A percentile compares a stretch with the other conserved stretches of the same genome.
These are phyloP conservation scores for Odontomachus brunneus DNA, from an alignment of 1,140 invertebrate genomes.

Conservation along the genomic window DNA sequence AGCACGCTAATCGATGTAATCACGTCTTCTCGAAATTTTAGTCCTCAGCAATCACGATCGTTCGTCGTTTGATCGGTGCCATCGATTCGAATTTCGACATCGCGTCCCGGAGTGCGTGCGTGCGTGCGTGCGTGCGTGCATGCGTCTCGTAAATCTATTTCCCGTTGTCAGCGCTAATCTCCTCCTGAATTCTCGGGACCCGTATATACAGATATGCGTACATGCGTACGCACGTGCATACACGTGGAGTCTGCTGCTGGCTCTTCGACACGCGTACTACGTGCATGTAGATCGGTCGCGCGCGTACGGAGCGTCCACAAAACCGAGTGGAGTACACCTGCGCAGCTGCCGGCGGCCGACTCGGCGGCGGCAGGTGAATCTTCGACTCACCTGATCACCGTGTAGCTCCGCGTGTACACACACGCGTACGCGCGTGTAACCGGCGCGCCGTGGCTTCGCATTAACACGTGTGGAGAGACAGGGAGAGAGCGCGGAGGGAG, in stretches of 20 bases:
- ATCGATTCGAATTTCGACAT: neutral
- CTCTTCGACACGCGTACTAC: slow-evolving; percentile 13
- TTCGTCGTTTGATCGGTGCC: too few relatives aligned
- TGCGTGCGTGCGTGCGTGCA: neutral
- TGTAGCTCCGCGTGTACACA: slow-evolving; percentile 62
- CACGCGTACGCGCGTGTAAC: slow-evolving; percentile 67
- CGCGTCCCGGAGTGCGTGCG: neutral
- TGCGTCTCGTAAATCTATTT: slow-evolving; percentile 30
- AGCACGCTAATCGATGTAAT: too few relatives aligned
- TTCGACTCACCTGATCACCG: slow-evolving; percentile 81
- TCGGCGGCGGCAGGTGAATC: slow-evolving; percentile 82
- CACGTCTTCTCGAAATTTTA: too few relatives aligned
- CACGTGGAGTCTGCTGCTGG: too few relatives aligned
- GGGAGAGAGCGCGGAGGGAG: slow-evolving; percentile 14
- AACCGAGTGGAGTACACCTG: slow-evolving; percentile 84
- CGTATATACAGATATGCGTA: neutral
- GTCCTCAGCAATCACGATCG: too few relatives aligned
- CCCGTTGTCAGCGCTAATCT: slow-evolving; percentile 44
- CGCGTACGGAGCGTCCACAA: slow-evolving; percentile 71
- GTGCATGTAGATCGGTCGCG: slow-evolving; percentile 43
- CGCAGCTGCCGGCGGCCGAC: slow-evolving; percentile 79
- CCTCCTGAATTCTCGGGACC: slow-evolving; percentile 6
- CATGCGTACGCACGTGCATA: too few relatives aligned
- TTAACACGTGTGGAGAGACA: slow-evolving; percentile 65
- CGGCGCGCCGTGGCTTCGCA: slow-evolving; percentile 51